A percentile compares a stretch with the other conserved stretches of the same genome.
Conservation (phyloP, 2,797 vertebrate species). For the Philypnodon macrostomus region DNA sequence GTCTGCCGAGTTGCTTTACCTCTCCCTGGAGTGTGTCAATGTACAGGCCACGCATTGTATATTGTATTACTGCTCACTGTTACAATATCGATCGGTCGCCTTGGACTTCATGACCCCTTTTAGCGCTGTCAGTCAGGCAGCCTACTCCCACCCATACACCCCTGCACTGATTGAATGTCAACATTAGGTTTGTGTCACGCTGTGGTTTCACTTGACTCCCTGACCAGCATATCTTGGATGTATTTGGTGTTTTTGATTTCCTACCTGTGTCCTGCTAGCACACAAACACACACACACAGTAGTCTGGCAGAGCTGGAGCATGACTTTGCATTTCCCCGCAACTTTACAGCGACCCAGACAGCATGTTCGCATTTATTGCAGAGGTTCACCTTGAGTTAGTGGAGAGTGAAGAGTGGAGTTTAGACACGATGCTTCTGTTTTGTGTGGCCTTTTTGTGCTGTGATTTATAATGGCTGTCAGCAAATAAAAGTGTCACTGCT, state of each 20-base stretch:
- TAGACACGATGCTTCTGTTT: conserved; percentile 4
- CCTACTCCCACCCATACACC: conserved; percentile 52
- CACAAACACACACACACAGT: conserved; percentile 1
- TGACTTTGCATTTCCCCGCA: conserved; percentile 19
- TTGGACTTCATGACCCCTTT: conserved; percentile 66
- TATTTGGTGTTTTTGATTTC: conserved; percentile 54
- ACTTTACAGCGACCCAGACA: not conserved
- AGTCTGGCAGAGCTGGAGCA: conserved; percentile 9
- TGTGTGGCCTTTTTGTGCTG: conserved; percentile 6
- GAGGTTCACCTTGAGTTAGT: not conserved
- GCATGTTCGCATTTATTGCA: conserved; percentile 1
- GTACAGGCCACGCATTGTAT: conserved; percentile 25
- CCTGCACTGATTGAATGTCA: conserved; percentile 58
- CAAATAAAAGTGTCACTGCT: conserved; percentile 43
- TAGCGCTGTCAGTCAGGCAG: conserved; percentile 54
- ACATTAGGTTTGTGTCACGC: conserved; percentile 32
- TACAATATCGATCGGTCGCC: conserved; percentile 50
- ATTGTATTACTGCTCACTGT: conserved; percentile 43
- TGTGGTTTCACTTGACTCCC: conserved; percentile 46
- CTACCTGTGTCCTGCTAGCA: conserved; percentile 24
- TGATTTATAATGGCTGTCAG: conserved; percentile 40
- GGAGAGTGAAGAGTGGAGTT: not conserved
- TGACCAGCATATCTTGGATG: conserved; percentile 39
- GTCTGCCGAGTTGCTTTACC: too few relatives aligned
- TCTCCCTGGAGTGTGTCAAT: too few relatives aligned